phyloP scores from a whole-genome alignment of 2,113 vertebrate genomes.

The Shinisaurus crocodilurus region DNA sequence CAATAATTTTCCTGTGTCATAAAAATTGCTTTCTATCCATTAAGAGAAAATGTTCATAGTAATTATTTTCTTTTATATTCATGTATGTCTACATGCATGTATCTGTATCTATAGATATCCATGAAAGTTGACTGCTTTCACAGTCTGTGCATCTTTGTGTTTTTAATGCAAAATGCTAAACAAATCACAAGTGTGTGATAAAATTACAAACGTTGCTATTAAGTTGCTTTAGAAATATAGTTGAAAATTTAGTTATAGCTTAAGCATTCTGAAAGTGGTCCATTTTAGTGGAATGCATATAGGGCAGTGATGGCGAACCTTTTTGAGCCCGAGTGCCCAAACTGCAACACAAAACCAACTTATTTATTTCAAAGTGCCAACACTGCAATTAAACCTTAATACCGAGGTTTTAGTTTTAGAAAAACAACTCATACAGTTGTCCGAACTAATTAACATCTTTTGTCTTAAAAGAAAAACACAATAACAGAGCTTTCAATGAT shows the following conservation, averaged over 20 bases:
- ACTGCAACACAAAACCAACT: too few relatives aligned
- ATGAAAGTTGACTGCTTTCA: not conserved
- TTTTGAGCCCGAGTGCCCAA: too few relatives aligned
- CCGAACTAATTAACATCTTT: too few relatives aligned
- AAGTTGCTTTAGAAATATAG: not conserved
- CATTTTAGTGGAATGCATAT: not conserved
- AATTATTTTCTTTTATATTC: not conserved
- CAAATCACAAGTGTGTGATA: not conserved
- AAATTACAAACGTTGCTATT: not conserved
- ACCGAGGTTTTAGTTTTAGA: too few relatives aligned
- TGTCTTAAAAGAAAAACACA: too few relatives aligned
- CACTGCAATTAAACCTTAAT: too few relatives aligned
- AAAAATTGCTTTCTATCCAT: not conserved
- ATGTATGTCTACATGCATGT: not conserved
- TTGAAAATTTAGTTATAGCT: not conserved
- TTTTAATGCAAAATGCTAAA: not conserved
- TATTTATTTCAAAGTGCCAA: too few relatives aligned
- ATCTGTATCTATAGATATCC: not conserved
- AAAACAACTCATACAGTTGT: too few relatives aligned
- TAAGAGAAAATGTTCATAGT: not conserved
- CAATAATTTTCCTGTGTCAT: not conserved
- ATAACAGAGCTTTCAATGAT: too few relatives aligned
- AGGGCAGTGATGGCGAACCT: too few relatives aligned
- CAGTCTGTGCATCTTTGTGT: not conserved
- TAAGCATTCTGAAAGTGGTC: not conserved